Base-by-base conservation (phyloP, 1,140 invertebrate genomes). In the Streblospio benedicti region DNA sequence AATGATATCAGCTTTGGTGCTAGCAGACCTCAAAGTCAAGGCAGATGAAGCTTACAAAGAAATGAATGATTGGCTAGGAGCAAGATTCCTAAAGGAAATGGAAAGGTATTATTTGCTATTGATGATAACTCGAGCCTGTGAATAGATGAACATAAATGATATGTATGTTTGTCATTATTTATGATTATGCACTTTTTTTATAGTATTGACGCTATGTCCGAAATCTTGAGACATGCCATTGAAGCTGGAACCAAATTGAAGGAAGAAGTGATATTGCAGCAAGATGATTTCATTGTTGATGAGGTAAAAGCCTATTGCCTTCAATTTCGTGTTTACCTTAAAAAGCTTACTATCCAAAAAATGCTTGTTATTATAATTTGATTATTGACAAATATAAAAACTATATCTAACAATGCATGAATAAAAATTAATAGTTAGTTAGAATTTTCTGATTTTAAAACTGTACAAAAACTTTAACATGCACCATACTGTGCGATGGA, bases 31-130 rank as follows among this genome's bases (percentile, higher is more conserved):
- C 3, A 77, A 76, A 58, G 32, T 47, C 30, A 75, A 75, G 52
- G 74, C 65, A 31, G 75, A 77, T 27, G 64, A 73, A 32, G 65
- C 70, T 1, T 76, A 70, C 52, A 75, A 75, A 45, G 71, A 71
- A 55, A 74, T 77, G 73, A 69, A 71, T 69, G 75, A 78, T 60
- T 76, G 74, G 74, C 65, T 78, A 2, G 76, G 76, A 52, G 71
- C 75, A 9, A 60, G 71, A 49, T 78, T 72, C 63, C 67, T 75
- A 6, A 73, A 73, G 53, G 75, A 78, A 64, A 78, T 76, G 69
- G 69, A 76, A 60, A 76, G 74, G 75, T 76, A 55, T 41, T 57
- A 2, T 45, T n/a, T n/a, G 35, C n/a, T n/a, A n/a, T n/a, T n/a
- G n/a, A n/a, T n/a, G n/a, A n/a, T n/a, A n/a, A n/a, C n/a, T n/a